phyloP scores from a whole-genome alignment of 1,140 invertebrate genomes.

The Bombus difficillimus region DNA sequence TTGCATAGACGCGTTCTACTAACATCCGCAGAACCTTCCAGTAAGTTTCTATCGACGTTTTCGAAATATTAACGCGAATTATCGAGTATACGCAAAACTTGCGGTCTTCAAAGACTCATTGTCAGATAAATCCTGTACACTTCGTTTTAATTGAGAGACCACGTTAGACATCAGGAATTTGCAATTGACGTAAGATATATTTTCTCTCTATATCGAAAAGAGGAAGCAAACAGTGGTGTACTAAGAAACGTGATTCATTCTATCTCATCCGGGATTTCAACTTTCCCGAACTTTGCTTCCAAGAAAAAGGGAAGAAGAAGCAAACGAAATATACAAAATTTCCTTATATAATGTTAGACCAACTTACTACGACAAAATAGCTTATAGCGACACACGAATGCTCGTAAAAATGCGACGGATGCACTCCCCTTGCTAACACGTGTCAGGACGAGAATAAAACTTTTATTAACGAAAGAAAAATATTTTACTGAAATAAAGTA shows the following conservation, averaged over 20 bases:
- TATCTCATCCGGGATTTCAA: neutral
- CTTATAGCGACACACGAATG: neutral
- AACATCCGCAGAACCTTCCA: neutral
- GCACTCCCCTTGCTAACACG: neutral
- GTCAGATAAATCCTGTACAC: neutral
- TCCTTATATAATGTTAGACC: neutral
- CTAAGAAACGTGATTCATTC: conserved; percentile 8
- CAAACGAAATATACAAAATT: neutral
- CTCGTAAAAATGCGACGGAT: neutral
- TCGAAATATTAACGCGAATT: neutral
- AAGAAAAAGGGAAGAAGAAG: neutral
- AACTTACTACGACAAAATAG: neutral
- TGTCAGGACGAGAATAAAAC: neutral
- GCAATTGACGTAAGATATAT: neutral
- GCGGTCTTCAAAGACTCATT: neutral
- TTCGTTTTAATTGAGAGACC: neutral
- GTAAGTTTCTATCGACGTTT: neutral
- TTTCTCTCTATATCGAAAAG: too few relatives aligned
- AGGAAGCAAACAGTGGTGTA: neutral
- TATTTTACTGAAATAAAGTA: neutral
- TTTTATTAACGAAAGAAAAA: neutral
- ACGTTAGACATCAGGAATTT: neutral
- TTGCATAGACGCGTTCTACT: neutral
- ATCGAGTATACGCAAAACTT: too few relatives aligned
- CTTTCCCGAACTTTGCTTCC: neutral